A percentile compares a stretch with the other conserved stretches of the same genome.
phyloP scores from a whole-genome alignment of 2,888 invertebrate genomes.

The Alsophila aescularia region DNA sequence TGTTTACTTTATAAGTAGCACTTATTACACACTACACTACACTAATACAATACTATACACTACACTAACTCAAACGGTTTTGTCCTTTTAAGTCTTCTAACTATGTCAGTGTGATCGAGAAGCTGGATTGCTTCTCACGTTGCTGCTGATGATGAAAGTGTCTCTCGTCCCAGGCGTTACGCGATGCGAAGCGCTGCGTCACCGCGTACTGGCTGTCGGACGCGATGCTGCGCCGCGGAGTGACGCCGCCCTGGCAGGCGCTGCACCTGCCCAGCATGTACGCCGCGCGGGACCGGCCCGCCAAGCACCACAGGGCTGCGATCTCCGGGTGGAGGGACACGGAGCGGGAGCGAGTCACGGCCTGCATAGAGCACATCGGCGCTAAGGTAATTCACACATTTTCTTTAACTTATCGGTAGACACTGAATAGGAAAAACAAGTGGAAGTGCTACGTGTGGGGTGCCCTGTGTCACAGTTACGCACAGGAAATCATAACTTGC shows the following conservation, averaged over 20 bases:
- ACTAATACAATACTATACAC: too few species aligned
- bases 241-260: conserved; percentile 96
- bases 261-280: conserved; percentile 94
- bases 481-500: too few species aligned
- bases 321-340: conserved; percentile 95
- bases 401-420: too few species aligned
- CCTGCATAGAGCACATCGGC: conserved; percentile 93
- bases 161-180: conserved; percentile 73
- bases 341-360: conserved; percentile 91
- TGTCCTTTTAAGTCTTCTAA: not conserved
- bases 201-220: conserved; percentile 97
- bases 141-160: too few species aligned
- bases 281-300: conserved; percentile 88
- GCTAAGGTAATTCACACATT: conserved; percentile 86
- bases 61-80: too few species aligned
- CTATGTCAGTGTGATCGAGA: not conserved
- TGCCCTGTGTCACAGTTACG: too few species aligned
- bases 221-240: conserved; percentile 92
- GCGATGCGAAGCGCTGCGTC: conserved; percentile 89
- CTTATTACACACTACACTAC: too few species aligned
- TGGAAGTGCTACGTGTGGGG: too few species aligned
- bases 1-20: too few species aligned
- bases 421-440: too few species aligned
- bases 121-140: not conserved
- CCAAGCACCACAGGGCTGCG: conserved; percentile 90